Evolutionary conservation across 2,797 vertebrate species (phyloP), one percentile per base, ranked within the genome.

Genomic region (Sorex maritimensis): DNA sequence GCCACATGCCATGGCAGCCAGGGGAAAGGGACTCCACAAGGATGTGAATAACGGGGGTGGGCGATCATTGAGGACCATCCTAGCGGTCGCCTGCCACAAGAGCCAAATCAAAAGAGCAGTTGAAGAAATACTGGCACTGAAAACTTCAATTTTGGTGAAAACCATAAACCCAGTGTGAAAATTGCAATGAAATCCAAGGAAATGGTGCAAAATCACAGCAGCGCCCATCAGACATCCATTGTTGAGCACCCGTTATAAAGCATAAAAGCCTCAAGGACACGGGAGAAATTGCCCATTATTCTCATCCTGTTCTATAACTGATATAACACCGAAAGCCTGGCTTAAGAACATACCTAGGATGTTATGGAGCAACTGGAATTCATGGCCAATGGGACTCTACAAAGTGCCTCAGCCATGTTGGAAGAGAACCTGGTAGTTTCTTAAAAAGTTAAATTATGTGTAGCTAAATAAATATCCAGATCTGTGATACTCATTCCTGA

Each of bases 1-100:
- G 49, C 49, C 2, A 8, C 10, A 52, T 7, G 2, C 49, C 49
- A 14, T 52, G 49, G 49, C 49, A 8, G 6, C 49, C 49, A 52
- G 10, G 7, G 49, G 49, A 7, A 52, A 52, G 49, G 10, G 49
- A 52, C 49, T 52, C 49, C 13, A 52, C 49, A 11, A 11, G 49
- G 49, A 52, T 52, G 49, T 52, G 49, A 61, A 21, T 61, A 23
- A 17, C 58, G n/a, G 23, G 26, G 34, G 30, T 12, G 4, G 3
- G 2, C 13, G 9, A 9, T 2, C 2, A 3, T 3, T 5, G 2
- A 38, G 6, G 3, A 2, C 5, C 9, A 0, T 23, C 24, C 11
- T 5, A 14, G 3, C 46, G 24, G 12, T n/a, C 41, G 3, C 9
- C 26, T 7, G n/a, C n/a, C 49, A 21, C 34, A 21, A n/a, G 10